phyloP scores from a whole-genome alignment of 2,797 vertebrate species.

The Artibeus lituratus region DNA sequence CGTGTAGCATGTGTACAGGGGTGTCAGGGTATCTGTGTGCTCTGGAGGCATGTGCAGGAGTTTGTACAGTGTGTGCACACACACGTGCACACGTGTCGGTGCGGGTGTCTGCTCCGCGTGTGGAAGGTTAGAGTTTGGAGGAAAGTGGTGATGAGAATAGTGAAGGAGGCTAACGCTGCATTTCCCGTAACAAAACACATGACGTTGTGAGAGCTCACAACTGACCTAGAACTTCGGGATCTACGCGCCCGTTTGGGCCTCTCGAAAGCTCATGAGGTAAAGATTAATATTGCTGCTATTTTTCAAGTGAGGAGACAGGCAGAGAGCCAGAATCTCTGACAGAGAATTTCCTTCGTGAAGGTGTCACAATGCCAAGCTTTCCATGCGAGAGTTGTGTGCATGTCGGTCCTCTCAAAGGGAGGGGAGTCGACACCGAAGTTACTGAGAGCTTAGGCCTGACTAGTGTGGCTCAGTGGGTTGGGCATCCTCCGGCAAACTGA shows the following conservation, averaged over 20 bases:
- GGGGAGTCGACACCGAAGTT: fast-evolving
- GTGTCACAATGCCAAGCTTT: fast-evolving
- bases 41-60: neutral
- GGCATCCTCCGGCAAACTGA: neutral
- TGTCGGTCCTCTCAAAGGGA: fast-evolving
- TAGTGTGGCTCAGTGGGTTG: neutral
- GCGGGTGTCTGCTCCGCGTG: neutral
- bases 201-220: no score
- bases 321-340: neutral
- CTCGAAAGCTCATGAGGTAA: neutral
- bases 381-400: fast-evolving
- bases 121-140: neutral
- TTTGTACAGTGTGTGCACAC: no score
- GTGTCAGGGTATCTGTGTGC: neutral
- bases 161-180: neutral
- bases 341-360: neutral
- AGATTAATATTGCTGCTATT: neutral
- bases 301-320: neutral
- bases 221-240: neutral
- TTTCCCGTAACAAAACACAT: fast-evolving
- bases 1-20: neutral
- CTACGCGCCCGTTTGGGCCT: neutral
- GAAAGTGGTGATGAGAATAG: neutral
- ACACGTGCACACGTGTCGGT: neutral
- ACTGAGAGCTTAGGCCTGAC: neutral